A percentile compares a stretch with the other conserved stretches of the same genome.
phyloP scores from a whole-genome alignment of 2,888 invertebrate genomes.

The Euplexia lucipara region DNA sequence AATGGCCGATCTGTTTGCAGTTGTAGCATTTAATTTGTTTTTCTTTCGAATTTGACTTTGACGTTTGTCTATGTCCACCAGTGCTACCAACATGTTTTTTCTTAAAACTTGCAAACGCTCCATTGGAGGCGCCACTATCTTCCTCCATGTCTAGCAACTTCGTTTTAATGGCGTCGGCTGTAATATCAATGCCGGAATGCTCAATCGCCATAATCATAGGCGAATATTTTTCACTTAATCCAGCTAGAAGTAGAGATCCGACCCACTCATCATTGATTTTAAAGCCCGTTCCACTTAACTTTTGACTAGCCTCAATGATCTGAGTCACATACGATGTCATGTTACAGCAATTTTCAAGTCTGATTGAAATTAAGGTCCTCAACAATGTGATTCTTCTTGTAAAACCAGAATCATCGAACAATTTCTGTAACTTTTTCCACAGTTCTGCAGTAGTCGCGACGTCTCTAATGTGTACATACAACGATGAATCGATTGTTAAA shows the following conservation, averaged over 20 bases:
- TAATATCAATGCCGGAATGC: not conserved
- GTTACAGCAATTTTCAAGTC: not conserved
- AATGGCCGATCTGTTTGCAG: no score
- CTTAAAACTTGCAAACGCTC: not conserved
- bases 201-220: not conserved
- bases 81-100: not conserved
- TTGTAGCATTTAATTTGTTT: not conserved
- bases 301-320: not conserved
- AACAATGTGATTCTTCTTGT: no score
- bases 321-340: not conserved
- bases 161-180: not conserved
- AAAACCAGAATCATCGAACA: no score
- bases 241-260: not conserved
- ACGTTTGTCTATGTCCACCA: not conserved
- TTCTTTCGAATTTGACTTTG: not conserved
- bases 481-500: no score
- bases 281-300: not conserved
- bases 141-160: not conserved
- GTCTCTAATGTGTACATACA: no score
- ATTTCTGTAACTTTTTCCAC: no score
- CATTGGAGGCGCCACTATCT: not conserved
- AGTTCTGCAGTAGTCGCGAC: no score
- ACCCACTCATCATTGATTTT: not conserved
- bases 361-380: no score
- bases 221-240: not conserved